Conservation (phyloP, 2,888 invertebrate genomes). For the Tinea pellionella region DNA sequence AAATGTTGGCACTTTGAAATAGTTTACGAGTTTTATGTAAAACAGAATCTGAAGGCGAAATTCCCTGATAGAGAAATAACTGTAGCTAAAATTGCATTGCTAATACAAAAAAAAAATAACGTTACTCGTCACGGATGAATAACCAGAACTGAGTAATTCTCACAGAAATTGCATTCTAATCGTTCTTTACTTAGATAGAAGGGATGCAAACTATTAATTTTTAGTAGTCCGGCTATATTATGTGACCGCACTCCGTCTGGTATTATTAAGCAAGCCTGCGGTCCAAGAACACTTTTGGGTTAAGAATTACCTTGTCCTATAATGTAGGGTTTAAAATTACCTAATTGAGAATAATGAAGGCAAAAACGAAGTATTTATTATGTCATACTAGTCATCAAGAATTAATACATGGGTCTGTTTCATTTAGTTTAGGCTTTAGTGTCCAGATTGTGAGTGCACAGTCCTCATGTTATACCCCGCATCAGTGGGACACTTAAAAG, state of each 20-base stretch:
- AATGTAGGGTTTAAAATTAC: not conserved
- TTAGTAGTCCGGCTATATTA: too few species aligned
- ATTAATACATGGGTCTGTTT: not conserved
- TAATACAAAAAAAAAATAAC: not conserved
- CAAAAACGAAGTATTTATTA: not conserved
- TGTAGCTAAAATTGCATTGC: not conserved
- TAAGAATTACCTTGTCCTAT: too few species aligned
- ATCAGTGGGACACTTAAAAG: not conserved
- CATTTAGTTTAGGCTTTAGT: not conserved
- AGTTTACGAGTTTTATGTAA: not conserved
- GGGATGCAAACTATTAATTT: too few species aligned
- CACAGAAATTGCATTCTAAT: slow-evolving; percentile 1
- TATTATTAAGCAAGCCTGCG: not conserved
- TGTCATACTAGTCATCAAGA: not conserved
- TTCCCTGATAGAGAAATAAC: not conserved
- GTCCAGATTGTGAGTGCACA: too few species aligned
- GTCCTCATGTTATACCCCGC: too few species aligned
- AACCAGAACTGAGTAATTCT: not conserved
- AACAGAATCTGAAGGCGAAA: not conserved
- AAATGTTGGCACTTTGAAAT: not conserved
- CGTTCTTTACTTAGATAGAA: not conserved
- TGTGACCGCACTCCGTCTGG: too few species aligned
- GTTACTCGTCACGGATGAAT: not conserved
- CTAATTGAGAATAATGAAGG: not conserved
- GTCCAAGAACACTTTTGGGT: not conserved